phyloP scores from a whole-genome alignment of 2,797 vertebrate genomes.

The Pangasius macronema region DNA sequence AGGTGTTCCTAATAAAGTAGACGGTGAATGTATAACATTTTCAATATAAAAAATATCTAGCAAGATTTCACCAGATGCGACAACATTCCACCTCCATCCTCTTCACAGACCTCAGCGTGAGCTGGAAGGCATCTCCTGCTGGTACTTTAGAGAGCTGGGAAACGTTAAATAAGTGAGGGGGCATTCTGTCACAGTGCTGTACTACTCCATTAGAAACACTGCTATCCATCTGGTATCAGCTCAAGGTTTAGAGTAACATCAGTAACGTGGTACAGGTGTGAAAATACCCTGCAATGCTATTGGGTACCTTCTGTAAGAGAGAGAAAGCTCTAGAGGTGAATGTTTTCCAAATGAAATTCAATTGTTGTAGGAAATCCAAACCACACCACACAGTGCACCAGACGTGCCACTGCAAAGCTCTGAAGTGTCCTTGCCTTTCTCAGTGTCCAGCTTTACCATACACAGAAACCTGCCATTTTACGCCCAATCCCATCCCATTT shows the following conservation, averaged over 20 bases:
- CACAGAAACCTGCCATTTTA: neutral
- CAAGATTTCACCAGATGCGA: too few relatives aligned
- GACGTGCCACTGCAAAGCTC: conserved; percentile 2
- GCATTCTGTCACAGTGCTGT: neutral
- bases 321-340: neutral
- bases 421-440: conserved; percentile 2
- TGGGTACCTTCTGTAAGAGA: neutral
- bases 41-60: too few relatives aligned
- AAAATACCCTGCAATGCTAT: neutral
- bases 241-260: neutral
- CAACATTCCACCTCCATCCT: too few relatives aligned
- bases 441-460: neutral
- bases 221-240: neutral
- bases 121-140: too few relatives aligned
- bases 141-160: neutral
- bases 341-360: neutral
- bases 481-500: too few relatives aligned
- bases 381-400: neutral
- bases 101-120: too few relatives aligned
- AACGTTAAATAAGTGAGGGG: neutral
- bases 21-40: too few relatives aligned
- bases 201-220: neutral
- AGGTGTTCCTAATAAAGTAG: too few relatives aligned
- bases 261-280: neutral
- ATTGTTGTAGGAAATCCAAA: neutral